Evolutionary conservation across 2,113 vertebrate genomes (phyloP).

Genomic region (Crotalus helleri): DNA sequence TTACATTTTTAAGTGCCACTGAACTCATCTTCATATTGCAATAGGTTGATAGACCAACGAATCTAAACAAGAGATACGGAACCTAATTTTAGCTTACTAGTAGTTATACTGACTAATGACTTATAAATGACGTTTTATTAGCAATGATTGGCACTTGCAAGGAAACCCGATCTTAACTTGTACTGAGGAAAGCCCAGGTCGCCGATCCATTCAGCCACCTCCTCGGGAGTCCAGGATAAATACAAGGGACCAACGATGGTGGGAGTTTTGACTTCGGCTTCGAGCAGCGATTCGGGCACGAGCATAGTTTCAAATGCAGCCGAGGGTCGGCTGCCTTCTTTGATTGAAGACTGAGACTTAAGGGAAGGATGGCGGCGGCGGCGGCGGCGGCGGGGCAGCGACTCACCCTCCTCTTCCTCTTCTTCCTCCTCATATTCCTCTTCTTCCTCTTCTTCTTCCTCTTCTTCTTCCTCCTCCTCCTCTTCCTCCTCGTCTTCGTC

Average conservation of each 20-base stretch:
- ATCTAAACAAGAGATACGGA: background rate
- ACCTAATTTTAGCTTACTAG: background rate
- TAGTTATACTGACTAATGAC: background rate
- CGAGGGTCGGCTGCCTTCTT: background rate
- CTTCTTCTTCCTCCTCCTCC: accelerated
- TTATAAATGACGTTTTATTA: background rate
- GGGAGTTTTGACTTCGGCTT: background rate
- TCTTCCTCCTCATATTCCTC: background rate
- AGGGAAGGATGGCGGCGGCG: background rate
- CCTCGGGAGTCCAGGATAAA: constrained; percentile 58
- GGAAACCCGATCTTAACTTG: constrained; percentile 54
- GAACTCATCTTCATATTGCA: background rate
- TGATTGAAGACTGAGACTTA: background rate
- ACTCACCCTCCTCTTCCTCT: background rate
- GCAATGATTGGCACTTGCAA: background rate
- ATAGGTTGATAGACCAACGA: background rate
- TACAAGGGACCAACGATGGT: background rate
- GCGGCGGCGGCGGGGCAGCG: background rate
- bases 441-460: background rate
- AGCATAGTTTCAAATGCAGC: background rate
- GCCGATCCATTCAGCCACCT: constrained; percentile 70
- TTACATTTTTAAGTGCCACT: background rate
- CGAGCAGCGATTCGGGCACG: background rate
- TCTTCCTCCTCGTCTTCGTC: background rate
- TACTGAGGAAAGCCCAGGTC: constrained; percentile 71